Evolutionary conservation across 2,888 invertebrate genomes (phyloP).

Genomic region (Cryptosula pallasiana): DNA sequence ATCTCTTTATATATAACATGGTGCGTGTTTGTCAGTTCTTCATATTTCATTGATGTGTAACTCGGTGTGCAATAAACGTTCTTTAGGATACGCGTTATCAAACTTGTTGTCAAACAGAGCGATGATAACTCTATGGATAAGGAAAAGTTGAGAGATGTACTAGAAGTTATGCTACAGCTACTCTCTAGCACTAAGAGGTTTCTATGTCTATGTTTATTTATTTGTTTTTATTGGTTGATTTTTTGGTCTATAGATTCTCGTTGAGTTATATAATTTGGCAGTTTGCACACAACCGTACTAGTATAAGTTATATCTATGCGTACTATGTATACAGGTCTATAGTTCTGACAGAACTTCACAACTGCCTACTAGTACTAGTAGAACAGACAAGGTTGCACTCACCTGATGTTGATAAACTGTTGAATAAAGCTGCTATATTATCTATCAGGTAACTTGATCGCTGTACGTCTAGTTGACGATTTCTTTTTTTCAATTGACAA

Average conservation of each 20-base stretch:
- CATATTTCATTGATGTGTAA: too few relatives aligned
- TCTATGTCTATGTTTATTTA: too few relatives aligned
- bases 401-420: background rate
- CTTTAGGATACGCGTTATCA: constrained; percentile 5
- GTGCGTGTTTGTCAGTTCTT: too few relatives aligned
- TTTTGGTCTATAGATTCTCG: too few relatives aligned
- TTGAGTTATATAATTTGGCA: too few relatives aligned
- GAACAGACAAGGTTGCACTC: background rate
- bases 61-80: too few relatives aligned
- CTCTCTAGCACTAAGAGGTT: background rate
- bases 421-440: background rate
- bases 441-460: background rate
- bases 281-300: too few relatives aligned
- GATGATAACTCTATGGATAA: background rate
- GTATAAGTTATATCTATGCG: too few relatives aligned
- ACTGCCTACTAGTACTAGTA: background rate
- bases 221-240: too few relatives aligned
- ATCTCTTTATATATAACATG: too few relatives aligned
- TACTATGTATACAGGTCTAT: background rate
- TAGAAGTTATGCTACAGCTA: background rate
- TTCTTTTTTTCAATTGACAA: background rate
- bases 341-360: background rate
- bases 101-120: background rate
- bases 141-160: background rate
- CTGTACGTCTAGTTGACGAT: background rate